Conservation (phyloP, 2,797 vertebrate species). For the Sebastes steindachneri region DNA sequence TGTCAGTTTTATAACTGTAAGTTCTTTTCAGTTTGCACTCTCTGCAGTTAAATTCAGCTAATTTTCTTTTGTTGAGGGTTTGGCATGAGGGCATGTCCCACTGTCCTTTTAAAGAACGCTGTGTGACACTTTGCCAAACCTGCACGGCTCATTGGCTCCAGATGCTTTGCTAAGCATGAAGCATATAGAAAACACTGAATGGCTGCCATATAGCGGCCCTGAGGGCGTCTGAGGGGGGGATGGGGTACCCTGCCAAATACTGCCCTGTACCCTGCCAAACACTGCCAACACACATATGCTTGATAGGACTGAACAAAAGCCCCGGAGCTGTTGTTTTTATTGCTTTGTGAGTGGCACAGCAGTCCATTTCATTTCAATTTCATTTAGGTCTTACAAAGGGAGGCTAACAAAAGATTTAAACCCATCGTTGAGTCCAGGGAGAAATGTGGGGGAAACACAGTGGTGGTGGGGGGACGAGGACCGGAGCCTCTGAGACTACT, state of each 20-base stretch:
- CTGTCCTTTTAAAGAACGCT: slow-evolving; percentile 67
- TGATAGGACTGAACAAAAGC: slow-evolving; percentile 70
- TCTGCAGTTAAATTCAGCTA: slow-evolving; percentile 35
- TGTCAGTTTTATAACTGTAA: neutral
- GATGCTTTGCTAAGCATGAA: slow-evolving; percentile 82
- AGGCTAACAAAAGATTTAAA: slow-evolving; percentile 52
- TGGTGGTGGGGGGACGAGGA: neutral
- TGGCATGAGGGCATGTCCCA: slow-evolving; percentile 53
- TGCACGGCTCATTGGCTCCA: slow-evolving; percentile 78
- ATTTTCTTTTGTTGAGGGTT: slow-evolving; percentile 40
- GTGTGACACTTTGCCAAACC: slow-evolving; percentile 72
- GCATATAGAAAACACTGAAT: slow-evolving; percentile 74
- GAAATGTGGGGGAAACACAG: neutral
- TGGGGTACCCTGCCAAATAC: slow-evolving; percentile 63
- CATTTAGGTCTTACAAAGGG: slow-evolving; percentile 51
- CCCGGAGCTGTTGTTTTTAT: slow-evolving; percentile 75
- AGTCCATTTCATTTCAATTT: slow-evolving; percentile 68
- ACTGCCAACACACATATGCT: slow-evolving; percentile 74
- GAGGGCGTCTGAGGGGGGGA: slow-evolving; percentile 49
- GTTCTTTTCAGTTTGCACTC: neutral
- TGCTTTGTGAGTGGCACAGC: slow-evolving; percentile 66
- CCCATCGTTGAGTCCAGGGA: slow-evolving; percentile 1
- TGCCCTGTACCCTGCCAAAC: slow-evolving; percentile 66
- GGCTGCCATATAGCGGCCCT: slow-evolving; percentile 70
- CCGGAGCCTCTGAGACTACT: slow-evolving; percentile 33